Evolutionary conservation across 2,888 invertebrate genomes (phyloP).

Genomic region (Cheilosia variabilis): DNA sequence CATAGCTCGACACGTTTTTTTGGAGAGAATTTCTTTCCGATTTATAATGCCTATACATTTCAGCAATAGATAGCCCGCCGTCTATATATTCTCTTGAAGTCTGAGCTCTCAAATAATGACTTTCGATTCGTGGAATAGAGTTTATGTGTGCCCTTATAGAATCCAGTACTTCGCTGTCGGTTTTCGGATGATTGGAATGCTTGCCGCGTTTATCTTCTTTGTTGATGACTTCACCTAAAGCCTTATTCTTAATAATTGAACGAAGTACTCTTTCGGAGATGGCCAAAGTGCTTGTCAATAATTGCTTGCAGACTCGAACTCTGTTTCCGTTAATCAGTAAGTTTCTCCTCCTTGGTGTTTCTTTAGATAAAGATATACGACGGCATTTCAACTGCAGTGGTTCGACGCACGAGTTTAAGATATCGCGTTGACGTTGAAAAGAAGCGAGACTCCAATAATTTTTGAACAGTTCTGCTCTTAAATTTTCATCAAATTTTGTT

Average conservation of each 20-base stretch:
- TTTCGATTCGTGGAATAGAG: too few species aligned
- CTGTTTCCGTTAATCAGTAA: slow-evolving; percentile 3
- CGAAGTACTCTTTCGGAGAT: slow-evolving; percentile 12
- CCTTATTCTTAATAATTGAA: slow-evolving; percentile 7
- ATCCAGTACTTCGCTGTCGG: slow-evolving; percentile 26
- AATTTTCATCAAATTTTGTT: neutral
- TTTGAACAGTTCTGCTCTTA: slow-evolving; percentile 22
- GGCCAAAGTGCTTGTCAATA: slow-evolving; percentile 17
- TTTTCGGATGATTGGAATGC: slow-evolving; percentile 39
- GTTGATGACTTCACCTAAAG: neutral
- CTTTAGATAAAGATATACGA: neutral
- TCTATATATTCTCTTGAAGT: slow-evolving; percentile 21
- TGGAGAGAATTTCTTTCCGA: slow-evolving; percentile 10
- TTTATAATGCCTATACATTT: slow-evolving; percentile 4
- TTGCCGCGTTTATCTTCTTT: slow-evolving; percentile 9
- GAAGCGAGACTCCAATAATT: slow-evolving; percentile 14
- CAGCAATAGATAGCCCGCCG: slow-evolving; percentile 2
- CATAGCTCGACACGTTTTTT: slow-evolving; percentile 10
- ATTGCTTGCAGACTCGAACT: slow-evolving; percentile 33
- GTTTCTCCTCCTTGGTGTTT: too few species aligned
- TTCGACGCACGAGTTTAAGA: slow-evolving; percentile 23
- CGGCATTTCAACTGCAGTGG: slow-evolving; percentile 13
- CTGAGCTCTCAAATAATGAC: too few species aligned
- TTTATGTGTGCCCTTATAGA: neutral
- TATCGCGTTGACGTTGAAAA: neutral